Conservation (phyloP, 1,140 invertebrate genomes). For the Ostrea edulis region DNA sequence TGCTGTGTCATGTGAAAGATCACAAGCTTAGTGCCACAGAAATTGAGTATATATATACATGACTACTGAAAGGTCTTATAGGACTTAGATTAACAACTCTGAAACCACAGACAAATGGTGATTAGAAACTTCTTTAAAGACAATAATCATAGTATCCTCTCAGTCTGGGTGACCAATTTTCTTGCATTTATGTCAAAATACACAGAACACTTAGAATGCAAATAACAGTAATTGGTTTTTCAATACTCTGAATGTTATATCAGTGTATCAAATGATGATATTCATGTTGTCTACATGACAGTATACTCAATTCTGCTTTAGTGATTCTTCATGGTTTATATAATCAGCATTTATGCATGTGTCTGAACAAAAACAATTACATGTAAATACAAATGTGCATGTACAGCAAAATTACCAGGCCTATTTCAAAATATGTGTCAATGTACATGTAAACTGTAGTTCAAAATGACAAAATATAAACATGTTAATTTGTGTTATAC, state of each 20-base stretch:
- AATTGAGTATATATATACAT: no score
- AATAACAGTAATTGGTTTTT: no score
- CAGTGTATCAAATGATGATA: no score
- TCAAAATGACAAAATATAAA: slow-evolving; percentile 8
- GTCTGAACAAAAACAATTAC: background rate
- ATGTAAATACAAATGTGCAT: slow-evolving; percentile 11
- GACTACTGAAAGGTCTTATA: no score
- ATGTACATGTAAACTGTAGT: background rate
- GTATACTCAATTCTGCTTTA: no score
- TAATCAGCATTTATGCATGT: no score
- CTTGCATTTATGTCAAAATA: background rate
- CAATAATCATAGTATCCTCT: background rate
- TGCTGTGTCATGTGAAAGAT: no score
- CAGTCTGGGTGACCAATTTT: background rate
- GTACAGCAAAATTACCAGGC: background rate
- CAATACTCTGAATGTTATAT: no score
- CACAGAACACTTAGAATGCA: background rate
- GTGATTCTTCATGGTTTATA: no score
- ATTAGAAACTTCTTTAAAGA: background rate
- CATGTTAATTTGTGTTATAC: background rate
- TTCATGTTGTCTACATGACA: no score
- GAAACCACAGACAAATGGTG: background rate
- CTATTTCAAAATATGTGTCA: background rate
- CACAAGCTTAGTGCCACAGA: no score
- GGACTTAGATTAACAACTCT: background rate